A percentile compares a stretch with the other conserved stretches of the same genome.
Evolutionary conservation across 2,113 vertebrate genomes (phyloP).

Genomic region (Dissostichus mawsoni): DNA sequence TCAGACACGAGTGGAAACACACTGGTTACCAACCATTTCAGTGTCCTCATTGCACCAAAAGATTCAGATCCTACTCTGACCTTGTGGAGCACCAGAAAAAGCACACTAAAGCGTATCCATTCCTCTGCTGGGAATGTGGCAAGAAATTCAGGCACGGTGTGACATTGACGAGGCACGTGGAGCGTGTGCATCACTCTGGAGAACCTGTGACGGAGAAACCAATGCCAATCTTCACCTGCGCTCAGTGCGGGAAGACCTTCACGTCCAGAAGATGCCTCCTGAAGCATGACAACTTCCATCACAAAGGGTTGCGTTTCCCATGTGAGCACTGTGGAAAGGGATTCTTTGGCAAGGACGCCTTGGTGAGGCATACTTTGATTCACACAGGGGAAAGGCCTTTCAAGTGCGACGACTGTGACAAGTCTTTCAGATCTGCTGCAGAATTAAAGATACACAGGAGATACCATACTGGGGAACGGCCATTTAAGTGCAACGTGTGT

Average conservation of each 20-base stretch:
- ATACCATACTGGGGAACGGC: conserved; percentile 79
- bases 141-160: conserved; percentile 77
- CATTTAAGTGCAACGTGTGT: conserved; percentile 76
- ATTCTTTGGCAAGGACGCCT: conserved; percentile 77
- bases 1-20: conserved; percentile 81
- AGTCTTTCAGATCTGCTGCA: conserved; percentile 74
- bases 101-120: conserved; percentile 77
- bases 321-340: conserved; percentile 80
- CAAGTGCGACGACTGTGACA: conserved; percentile 78
- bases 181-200: conserved; percentile 69
- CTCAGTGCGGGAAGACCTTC: conserved; percentile 76
- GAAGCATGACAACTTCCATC: conserved; percentile 79
- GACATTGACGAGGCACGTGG: conserved; percentile 73
- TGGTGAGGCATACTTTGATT: conserved; percentile 78
- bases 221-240: conserved; percentile 56
- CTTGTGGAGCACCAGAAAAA: conserved; percentile 79
- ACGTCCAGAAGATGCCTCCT: conserved; percentile 71
- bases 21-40: conserved; percentile 77
- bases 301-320: conserved; percentile 76
- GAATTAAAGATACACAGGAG: conserved; percentile 77
- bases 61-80: conserved; percentile 75
- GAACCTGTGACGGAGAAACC: conserved; percentile 64
- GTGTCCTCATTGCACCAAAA: conserved; percentile 71
- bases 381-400: conserved; percentile 79
- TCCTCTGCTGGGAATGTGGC: conserved; percentile 81